These are phyloP conservation scores for Bombus balteatus DNA, from an alignment of 1,140 invertebrate genomes.

Conservation along the genomic window DNA sequence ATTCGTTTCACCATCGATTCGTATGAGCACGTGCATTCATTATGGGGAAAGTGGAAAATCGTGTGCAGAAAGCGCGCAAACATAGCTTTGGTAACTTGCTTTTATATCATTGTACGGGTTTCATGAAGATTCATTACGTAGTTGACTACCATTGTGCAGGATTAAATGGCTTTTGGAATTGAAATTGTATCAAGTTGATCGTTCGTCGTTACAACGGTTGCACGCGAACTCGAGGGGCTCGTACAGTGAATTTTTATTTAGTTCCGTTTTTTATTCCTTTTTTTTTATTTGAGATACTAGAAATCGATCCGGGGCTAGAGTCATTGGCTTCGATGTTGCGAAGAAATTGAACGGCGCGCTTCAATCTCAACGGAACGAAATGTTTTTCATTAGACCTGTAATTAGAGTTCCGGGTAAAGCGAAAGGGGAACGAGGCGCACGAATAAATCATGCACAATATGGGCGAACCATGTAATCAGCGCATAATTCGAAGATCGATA, in stretches of 20 bases:
- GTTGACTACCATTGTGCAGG: not conserved
- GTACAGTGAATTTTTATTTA: not conserved
- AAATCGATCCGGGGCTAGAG: not conserved
- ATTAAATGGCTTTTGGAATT: constrained; percentile 6
- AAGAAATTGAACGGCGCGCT: not conserved
- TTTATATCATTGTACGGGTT: not conserved
- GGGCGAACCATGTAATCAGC: constrained; percentile 57
- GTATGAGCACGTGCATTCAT: not conserved
- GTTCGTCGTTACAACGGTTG: not conserved
- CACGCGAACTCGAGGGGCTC: not conserved
- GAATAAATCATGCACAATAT: constrained; percentile 52
- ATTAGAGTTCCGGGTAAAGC: not conserved
- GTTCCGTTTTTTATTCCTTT: not conserved
- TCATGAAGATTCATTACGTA: constrained; percentile 1
- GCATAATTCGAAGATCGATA: constrained; percentile 49
- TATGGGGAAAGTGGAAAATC: not conserved
- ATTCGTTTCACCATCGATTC: not conserved
- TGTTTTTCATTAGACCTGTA: constrained; percentile 23
- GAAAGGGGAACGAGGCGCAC: not conserved
- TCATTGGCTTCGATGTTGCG: not conserved
- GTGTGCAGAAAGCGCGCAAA: not conserved
- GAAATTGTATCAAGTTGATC: not conserved
- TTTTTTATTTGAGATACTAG: not conserved
- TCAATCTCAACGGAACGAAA: not conserved
- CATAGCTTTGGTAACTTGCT: not conserved